Conservation (phyloP, 1,140 invertebrate genomes). For the Heliconius congener region DNA sequence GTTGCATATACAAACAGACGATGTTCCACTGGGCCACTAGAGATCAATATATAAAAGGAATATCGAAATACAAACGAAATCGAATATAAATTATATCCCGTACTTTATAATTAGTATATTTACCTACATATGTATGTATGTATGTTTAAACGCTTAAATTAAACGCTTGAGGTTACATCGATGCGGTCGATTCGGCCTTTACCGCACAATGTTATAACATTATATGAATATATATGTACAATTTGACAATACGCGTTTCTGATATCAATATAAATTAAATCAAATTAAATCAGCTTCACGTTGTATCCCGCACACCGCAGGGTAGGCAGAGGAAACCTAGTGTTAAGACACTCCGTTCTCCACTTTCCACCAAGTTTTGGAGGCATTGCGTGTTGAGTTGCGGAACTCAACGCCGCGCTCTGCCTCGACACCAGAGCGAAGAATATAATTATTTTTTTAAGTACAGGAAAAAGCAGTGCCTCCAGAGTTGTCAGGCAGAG, state of each 20-base stretch:
- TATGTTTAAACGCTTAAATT: constrained; percentile 7
- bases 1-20: no score
- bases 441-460: neutral
- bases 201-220: neutral
- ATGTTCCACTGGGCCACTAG: no score
- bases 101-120: neutral
- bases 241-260: neutral
- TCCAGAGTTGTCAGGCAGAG: neutral
- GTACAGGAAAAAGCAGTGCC: neutral
- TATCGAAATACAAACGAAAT: neutral
- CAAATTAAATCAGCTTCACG: no score
- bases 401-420: no score
- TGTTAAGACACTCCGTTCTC: no score
- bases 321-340: no score
- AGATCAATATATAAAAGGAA: no score
- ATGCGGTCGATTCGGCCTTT: neutral
- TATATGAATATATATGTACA: neutral
- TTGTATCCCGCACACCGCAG: no score
- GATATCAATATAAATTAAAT: neutral
- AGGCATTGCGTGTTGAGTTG: no score
- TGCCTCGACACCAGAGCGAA: no score
- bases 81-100: neutral
- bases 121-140: neutral
- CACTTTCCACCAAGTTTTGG: no score
- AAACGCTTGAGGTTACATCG: constrained; percentile 8